Base-by-base conservation (phyloP, 2,888 invertebrate genomes). In the Lepidocyrtinus sp. region DNA sequence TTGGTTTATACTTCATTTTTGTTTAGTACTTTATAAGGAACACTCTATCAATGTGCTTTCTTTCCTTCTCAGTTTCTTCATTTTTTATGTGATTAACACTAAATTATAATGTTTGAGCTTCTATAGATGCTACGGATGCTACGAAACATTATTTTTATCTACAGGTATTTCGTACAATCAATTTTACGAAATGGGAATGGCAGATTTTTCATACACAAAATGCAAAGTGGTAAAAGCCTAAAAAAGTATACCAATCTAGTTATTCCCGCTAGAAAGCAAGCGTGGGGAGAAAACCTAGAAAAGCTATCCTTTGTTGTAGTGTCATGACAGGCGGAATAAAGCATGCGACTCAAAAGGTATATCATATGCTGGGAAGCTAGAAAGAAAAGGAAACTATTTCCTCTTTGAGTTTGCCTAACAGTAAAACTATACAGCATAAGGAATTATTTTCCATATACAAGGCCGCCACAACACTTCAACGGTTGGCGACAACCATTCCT, bases 401-500 rank as follows among this genome's bases (percentile, higher is more conserved):
- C 36, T 36, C 12, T 5, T 12, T 36, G 5, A 36, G 5, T 36
- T 36, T 36, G 36, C 36, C 12, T 36, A 36, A 36, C 36, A 7
- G 36, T 36, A 36, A 36, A 12, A 36, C 36, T 12, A 36, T 36
- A 36, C n/a, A n/a, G 5, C 36, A 36, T 12, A 36, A 5, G 36
- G 64, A 72, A 50, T 45, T 24, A 45, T 64, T 59, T 72, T 46
- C 63, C 63, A 72, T 72, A 64, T 46, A 72, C 36, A 59, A 36
- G 25, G 22, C 0, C n/a, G 22, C n/a, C 63, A 50, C 75, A 59
- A 62, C 55, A 25, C 12, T 63, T 63, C 71, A 36, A 76, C 76
- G 64, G 75, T 69, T 70, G 64, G 67, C 71, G 59, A 77, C 67
- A 61, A 71, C 77, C 59, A 71, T 77, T 67, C 61, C 70, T 76